A percentile compares a stretch with the other conserved stretches of the same genome.
Evolutionary conservation across 2,888 invertebrate genomes (phyloP).

Genomic region (Lumbricus terrestris): DNA sequence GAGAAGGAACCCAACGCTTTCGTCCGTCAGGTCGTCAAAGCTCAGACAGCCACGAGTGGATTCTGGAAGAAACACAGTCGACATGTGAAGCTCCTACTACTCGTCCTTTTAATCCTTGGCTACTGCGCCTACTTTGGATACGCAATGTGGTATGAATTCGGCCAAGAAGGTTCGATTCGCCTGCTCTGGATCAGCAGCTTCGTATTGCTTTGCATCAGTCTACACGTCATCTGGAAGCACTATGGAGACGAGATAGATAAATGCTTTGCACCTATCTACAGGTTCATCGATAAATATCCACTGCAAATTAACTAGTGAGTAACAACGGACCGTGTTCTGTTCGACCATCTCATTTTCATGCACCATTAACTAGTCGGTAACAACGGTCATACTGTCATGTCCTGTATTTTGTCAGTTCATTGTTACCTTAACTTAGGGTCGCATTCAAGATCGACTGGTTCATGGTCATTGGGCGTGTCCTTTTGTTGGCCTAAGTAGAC

Average conservation of each 20-base stretch:
- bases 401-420: too few species aligned
- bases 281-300: slow-evolving; percentile 23
- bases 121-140: slow-evolving; percentile 50
- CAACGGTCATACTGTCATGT: too few species aligned
- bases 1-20: slow-evolving; percentile 19
- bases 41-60: slow-evolving; percentile 8
- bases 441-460: too few species aligned
- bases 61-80: slow-evolving; percentile 22
- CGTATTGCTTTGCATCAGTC: slow-evolving; percentile 38
- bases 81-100: slow-evolving; percentile 17
- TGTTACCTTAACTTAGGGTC: too few species aligned
- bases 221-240: slow-evolving; percentile 22
- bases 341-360: too few species aligned
- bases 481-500: too few species aligned
- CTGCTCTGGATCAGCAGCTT: slow-evolving; percentile 47
- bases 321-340: not conserved
- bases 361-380: too few species aligned
- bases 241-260: slow-evolving; percentile 21
- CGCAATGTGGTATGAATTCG: slow-evolving; percentile 42
- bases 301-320: slow-evolving; percentile 23
- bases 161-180: slow-evolving; percentile 40
- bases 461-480: too few species aligned
- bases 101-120: slow-evolving; percentile 18
- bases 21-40: slow-evolving; percentile 22
- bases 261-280: not conserved